Evolutionary conservation across 2,888 invertebrate species (phyloP).

Genomic region (Nomada flava): DNA sequence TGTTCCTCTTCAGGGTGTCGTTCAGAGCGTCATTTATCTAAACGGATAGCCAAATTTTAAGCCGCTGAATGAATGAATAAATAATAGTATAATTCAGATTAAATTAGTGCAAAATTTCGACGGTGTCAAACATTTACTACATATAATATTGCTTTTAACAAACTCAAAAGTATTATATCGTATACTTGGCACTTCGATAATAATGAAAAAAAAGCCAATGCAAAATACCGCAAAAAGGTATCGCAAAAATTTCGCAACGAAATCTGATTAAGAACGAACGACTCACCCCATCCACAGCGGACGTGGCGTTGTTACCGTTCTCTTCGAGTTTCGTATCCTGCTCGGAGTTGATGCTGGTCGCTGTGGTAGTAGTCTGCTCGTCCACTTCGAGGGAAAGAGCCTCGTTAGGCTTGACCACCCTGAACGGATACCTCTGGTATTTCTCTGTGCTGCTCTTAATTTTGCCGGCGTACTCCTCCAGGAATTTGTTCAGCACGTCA

Average conservation of each 20-base stretch:
- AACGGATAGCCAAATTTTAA: background rate
- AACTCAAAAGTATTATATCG: no score
- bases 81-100: background rate
- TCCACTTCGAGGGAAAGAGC: slow-evolving; percentile 66
- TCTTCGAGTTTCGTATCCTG: slow-evolving; percentile 35
- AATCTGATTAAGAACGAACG: background rate
- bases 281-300: slow-evolving; percentile 48
- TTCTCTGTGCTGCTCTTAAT: slow-evolving; percentile 83
- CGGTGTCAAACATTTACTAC: no score
- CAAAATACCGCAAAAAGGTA: no score
- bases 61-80: background rate
- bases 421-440: slow-evolving; percentile 71
- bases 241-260: background rate
- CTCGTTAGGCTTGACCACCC: slow-evolving; percentile 66
- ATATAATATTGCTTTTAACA: no score
- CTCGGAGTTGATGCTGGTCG: slow-evolving; percentile 11
- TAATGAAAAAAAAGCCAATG: no score
- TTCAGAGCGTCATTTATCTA: slow-evolving; percentile 72
- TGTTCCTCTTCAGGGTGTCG: slow-evolving; percentile 81
- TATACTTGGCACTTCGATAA: no score
- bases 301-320: slow-evolving; percentile 49
- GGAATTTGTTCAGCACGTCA: slow-evolving; percentile 87
- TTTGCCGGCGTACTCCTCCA: slow-evolving; percentile 87
- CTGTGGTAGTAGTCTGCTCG: slow-evolving; percentile 33
- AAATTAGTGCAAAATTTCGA: no score